Evolutionary conservation across 2,888 invertebrate genomes (phyloP), one percentile per base, ranked within the genome.

Genomic region (Tolmerus cingulatus): DNA sequence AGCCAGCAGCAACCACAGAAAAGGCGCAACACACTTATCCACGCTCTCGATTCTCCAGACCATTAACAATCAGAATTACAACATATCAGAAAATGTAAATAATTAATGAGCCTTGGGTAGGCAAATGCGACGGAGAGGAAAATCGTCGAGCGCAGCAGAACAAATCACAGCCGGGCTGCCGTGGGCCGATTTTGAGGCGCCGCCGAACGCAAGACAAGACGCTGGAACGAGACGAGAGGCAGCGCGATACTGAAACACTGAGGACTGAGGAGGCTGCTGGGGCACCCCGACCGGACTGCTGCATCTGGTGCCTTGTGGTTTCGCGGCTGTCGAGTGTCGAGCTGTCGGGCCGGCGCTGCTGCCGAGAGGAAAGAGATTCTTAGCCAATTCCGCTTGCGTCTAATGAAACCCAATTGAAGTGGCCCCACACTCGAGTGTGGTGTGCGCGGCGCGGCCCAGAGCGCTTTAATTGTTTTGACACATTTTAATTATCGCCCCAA

Each of bases 391-490:
- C 85, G 74, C 74, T 74, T 85, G 37, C 74, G n/a, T 76, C 30
- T 85, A 85, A 85, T 85, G 66, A 85, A 85, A 66, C 23, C 85
- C 85, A 85, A 85, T 85, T 85, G 85, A 84, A 40, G 43, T 34
- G 85, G 74, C 85, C 85, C 74, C 74, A 74, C 85, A 85, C 74
- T 85, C 37, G 46, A 85, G 30, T 74, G 74, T 37, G 74, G n/a
- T 51, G 14, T 27, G 66, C 27, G 23, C 23, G 23, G 23, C 27
- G 66, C 85, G 74, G 85, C 40, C 46, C 85, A 85, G 40, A 74
- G 85, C 85, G 85, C 74, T 85, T 85, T 85, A 85, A 87, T 87
- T 87, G 82, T 87, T 87, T 87, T 82, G 87, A 87, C 82, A 87
- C 74, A 82, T 82, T 87, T 87, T 87, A 81, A 82, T 82, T 87